Evolutionary conservation across 1,140 invertebrate species (phyloP).

Genomic region (Anadara kagoshimensis): DNA sequence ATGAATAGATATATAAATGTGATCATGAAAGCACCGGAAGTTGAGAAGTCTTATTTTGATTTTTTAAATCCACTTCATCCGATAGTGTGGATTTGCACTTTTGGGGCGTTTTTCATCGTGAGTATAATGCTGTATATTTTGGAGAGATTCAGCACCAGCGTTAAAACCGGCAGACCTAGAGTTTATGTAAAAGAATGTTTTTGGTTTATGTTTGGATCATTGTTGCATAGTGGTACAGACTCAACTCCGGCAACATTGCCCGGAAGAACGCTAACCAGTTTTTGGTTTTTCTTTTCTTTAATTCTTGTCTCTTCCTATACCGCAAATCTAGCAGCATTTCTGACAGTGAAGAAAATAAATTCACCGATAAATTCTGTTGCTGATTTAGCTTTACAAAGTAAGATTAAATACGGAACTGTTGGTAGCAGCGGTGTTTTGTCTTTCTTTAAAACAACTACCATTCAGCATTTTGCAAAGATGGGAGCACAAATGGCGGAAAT

Average conservation of each 20-base stretch:
- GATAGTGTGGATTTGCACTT: conserved; percentile 73
- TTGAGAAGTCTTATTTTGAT: conserved; percentile 84
- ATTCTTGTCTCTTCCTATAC: conserved; percentile 71
- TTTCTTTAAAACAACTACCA: conserved; percentile 87
- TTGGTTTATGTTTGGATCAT: conserved; percentile 66
- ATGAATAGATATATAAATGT: conserved; percentile 63
- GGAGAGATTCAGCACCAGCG: conserved; percentile 90
- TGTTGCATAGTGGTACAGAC: conserved; percentile 57
- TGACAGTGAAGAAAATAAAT: conserved; percentile 69
- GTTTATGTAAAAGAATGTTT: conserved; percentile 59
- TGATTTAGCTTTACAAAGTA: conserved; percentile 65
- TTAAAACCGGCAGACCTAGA: conserved; percentile 20
- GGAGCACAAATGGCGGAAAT: conserved; percentile 78
- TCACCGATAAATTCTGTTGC: conserved; percentile 68
- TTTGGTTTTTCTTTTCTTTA: conserved; percentile 70
- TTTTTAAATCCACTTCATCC: conserved; percentile 96
- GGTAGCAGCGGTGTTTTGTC: conserved; percentile 58
- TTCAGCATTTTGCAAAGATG: conserved; percentile 97
- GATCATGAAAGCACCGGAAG: conserved; percentile 52
- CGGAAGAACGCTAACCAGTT: conserved; percentile 61
- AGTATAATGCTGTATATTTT: conserved; percentile 89
- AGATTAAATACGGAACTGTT: conserved; percentile 67
- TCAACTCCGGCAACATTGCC: conserved; percentile 55
- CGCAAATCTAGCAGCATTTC: conserved; percentile 70
- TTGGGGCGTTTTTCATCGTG: conserved; percentile 80